Evolutionary conservation across 2,888 invertebrate species (phyloP), one percentile per base, ranked within the genome.

Genomic region (Tenthredo distinguenda): DNA sequence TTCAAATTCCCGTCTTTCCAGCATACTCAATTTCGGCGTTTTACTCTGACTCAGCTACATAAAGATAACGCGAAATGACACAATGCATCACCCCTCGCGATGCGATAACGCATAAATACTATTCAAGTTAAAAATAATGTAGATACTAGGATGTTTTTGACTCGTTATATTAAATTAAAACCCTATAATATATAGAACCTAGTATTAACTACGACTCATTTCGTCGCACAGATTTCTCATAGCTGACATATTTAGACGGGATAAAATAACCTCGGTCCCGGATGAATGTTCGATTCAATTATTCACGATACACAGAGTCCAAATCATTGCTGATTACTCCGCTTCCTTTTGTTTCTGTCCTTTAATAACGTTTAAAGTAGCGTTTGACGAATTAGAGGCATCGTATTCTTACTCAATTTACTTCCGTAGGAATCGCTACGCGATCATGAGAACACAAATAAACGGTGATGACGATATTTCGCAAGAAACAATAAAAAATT

Each of bases 251-350:
- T 68, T 68, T 68, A 68, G 26, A 68, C 68, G 68, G 31, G 68
- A 68, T 68, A 68, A 34, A 68, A 34, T 68, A 68, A 31, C 31
- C 26, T 68, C 68, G 15, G 68, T 34, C 68, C 68, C 68, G 68
- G 68, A 68, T 68, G 10, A 74, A 74, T 43, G 18, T 10, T 43
- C 37, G 9, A n/a, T 43, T 43, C 0, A 6, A 50, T 50, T 50
- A 50, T 50, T 50, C 6, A n/a, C 50, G 18, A n/a, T 6, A n/a
- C 4, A 6, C 4, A 50, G 50, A 50, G 6, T 50, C 4, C 6
- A 50, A 50, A 50, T 50, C 6, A 50, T 50, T n/a, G n/a, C 18
- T n/a, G 1, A 18, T 50, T 18, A 50, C 4, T 18, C 2, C 18
- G 6, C 18, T 6, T 18, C 6, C 18, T 6, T n/a, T 18, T 6